Evolutionary conservation across 1,140 invertebrate genomes (phyloP).

Genomic region (Tetragnatha versicolor): DNA sequence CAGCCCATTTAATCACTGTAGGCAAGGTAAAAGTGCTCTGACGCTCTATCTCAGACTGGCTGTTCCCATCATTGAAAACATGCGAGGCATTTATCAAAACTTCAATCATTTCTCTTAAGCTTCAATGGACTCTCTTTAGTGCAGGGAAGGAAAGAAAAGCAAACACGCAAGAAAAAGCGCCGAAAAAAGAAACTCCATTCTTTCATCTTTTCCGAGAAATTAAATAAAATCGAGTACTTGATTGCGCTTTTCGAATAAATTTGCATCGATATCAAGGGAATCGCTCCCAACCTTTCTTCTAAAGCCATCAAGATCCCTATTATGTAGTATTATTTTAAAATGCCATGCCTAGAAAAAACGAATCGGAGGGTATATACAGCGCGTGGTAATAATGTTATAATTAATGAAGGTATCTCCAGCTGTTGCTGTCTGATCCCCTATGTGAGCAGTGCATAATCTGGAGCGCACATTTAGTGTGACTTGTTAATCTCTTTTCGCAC

Average conservation of each 20-base stretch:
- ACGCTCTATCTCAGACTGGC: background rate
- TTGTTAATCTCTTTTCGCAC: constrained; percentile 9
- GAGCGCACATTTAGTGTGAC: constrained; percentile 2
- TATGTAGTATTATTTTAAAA: background rate
- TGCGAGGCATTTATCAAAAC: constrained; percentile 10
- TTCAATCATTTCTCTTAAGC: constrained; percentile 11
- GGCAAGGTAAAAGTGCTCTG: constrained; percentile 4
- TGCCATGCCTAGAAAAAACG: background rate
- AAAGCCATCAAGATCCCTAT: background rate
- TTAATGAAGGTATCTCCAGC: background rate
- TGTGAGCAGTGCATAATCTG: constrained; percentile 2
- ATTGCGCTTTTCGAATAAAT: constrained; percentile 1
- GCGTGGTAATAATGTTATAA: constrained; percentile 16
- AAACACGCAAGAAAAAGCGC: background rate
- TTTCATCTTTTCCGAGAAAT: constrained; percentile 1
- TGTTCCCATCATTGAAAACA: constrained; percentile 16
- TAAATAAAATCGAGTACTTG: background rate
- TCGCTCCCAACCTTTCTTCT: background rate
- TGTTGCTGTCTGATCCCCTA: background rate
- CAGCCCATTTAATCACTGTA: background rate
- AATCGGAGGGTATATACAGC: background rate
- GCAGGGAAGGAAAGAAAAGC: background rate
- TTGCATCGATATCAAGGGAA: background rate
- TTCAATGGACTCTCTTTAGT: background rate
- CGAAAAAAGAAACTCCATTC: background rate